Evolutionary conservation across 1,140 invertebrate species (phyloP), one percentile per base, ranked within the genome.

Genomic region (Pogonomyrmex californicus): DNA sequence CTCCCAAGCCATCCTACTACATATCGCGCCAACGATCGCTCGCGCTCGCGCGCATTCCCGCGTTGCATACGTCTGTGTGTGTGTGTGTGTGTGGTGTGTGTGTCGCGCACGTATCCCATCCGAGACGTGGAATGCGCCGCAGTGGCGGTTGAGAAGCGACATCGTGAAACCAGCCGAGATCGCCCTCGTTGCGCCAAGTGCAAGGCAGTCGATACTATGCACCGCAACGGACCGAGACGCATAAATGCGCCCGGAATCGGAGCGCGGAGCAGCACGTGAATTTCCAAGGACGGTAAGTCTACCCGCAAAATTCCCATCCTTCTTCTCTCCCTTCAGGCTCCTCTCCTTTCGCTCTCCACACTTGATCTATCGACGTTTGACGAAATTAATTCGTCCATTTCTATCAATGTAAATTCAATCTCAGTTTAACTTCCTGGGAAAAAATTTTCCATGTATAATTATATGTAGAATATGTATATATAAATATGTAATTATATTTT

Each of bases 251-350:
- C 77, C n/a, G 71, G 56, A 70, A 70, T 70, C 23, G 23, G 23
- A 44, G 23, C 44, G 23, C 36, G 51, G 14, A 76, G 23, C n/a
- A 77, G 38, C 33, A 56, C 56, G 33, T 86, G 38, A 89, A 89
- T 47, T 41, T 17, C 3, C 78, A 66, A 49, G 7, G 12, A n/a
- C 58, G 85, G 88, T 90, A 68, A 90, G 85, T 88, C 7, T 23
- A 7, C 38, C 2, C 2, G 17, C n/a, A n/a, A n/a, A n/a, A 62
- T 14, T 33, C 41, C 1, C 10, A 14, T 36, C 4, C 4, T 17
- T 51, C 6, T 2, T 51, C 10, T 7, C 17, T 12, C 17, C 33
- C 17, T 23, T 1, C 30, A n/a, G n/a, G n/a, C n/a, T n/a, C n/a
- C n/a, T n/a, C n/a, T n/a, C n/a, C n/a, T n/a, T n/a, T n/a, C n/a